phyloP scores from a whole-genome alignment of 2,113 vertebrate species.

The Psammodynastes pulverulentus region DNA sequence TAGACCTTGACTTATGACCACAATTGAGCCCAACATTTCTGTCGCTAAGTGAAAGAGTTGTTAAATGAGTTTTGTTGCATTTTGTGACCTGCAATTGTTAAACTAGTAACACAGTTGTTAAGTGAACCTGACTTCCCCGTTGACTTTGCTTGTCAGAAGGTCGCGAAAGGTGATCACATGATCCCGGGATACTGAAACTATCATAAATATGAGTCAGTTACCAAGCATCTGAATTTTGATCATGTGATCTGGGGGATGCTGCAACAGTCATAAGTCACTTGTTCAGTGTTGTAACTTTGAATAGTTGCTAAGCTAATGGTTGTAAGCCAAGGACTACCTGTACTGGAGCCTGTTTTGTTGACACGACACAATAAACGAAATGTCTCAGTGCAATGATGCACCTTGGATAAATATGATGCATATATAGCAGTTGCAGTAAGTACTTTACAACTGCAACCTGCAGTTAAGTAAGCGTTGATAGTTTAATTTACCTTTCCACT shows the following conservation, averaged over 20 bases:
- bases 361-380: not conserved
- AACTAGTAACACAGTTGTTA: not conserved
- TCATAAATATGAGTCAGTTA: not conserved
- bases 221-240: not conserved
- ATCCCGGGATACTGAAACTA: not conserved
- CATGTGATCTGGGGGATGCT: not conserved
- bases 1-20: not conserved
- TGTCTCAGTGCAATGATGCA: not conserved
- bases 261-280: not conserved
- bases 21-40: not conserved
- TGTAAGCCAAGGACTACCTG: not conserved
- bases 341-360: not conserved
- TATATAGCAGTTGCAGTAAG: not conserved
- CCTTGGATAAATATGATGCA: not conserved
- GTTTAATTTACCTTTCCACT: not conserved
- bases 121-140: not conserved
- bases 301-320: not conserved
- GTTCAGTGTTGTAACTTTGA: not conserved
- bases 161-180: not conserved
- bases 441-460: not conserved
- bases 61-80: not conserved
- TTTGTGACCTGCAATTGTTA: not conserved
- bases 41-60: not conserved
- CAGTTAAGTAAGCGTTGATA: not conserved
- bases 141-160: not conserved